Evolutionary conservation across 2,888 invertebrate genomes (phyloP).

Genomic region (Dioctria rufipes): DNA sequence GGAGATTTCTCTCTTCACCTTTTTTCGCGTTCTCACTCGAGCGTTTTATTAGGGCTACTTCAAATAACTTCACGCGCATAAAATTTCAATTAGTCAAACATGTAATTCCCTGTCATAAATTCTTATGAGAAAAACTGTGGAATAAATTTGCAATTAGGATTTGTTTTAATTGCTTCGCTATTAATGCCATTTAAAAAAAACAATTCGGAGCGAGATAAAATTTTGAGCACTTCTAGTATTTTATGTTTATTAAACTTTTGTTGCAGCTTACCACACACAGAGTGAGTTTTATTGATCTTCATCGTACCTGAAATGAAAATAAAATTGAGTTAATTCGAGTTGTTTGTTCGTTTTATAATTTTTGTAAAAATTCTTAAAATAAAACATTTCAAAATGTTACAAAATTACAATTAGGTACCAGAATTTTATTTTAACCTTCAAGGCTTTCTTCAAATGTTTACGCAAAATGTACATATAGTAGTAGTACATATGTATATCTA

Average conservation of each 20-base stretch:
- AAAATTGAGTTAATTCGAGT: neutral
- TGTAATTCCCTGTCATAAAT: neutral
- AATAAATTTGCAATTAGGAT: slow-evolving; percentile 38
- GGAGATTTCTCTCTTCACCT: neutral
- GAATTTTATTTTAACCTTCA: no score
- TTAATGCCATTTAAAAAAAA: neutral
- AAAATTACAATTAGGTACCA: no score
- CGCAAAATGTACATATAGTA: no score
- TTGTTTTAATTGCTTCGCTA: neutral
- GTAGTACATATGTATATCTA: no score
- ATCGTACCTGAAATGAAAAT: slow-evolving; percentile 29
- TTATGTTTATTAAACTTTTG: slow-evolving; percentile 22
- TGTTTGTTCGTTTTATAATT: no score
- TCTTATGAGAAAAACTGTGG: neutral
- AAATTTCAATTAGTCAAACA: slow-evolving; percentile 45
- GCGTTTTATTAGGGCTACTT: slow-evolving; percentile 23
- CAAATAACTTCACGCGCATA: slow-evolving; percentile 20
- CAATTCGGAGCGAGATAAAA: slow-evolving; percentile 5
- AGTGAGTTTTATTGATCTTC: slow-evolving; percentile 7
- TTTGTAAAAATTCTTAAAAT: no score
- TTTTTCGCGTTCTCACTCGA: slow-evolving; percentile 13
- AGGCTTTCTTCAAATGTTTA: no score
- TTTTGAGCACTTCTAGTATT: neutral
- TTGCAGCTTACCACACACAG: slow-evolving; percentile 15
- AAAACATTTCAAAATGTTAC: no score